Percentiles rank a stretch among this genome's conserved stretches.
These are phyloP conservation scores for Syngnathus floridae DNA, from an alignment of 2,113 vertebrate genomes.

Conservation along the genomic window DNA sequence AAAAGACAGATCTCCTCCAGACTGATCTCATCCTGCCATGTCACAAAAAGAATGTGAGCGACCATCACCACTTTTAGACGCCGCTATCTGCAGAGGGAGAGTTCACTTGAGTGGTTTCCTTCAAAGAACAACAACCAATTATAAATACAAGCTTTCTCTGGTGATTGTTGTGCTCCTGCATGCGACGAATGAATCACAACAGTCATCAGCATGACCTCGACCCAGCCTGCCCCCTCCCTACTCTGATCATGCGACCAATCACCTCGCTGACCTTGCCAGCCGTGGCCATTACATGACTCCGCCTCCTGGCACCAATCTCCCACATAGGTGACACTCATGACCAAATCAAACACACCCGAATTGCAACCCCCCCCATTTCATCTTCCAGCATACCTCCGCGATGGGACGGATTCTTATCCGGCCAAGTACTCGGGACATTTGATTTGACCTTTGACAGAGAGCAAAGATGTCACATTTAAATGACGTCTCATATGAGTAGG, in stretches of 20 bases:
- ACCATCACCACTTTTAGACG: not conserved
- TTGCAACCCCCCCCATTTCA: not conserved
- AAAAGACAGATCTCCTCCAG: not conserved
- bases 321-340: slow-evolving; percentile 23
- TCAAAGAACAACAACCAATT: not conserved
- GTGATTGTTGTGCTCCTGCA: slow-evolving; percentile 2
- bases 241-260: slow-evolving; percentile 40
- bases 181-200: slow-evolving; percentile 5
- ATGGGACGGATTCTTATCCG: not conserved
- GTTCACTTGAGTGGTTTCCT: not conserved
- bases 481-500: not conserved
- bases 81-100: not conserved
- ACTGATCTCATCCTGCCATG: not conserved
- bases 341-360: slow-evolving; percentile 20
- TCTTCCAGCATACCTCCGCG: not conserved
- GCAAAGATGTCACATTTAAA: not conserved
- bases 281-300: slow-evolving; percentile 18
- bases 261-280: slow-evolving; percentile 46
- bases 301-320: slow-evolving; percentile 34
- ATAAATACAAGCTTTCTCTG: not conserved
- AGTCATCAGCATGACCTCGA: slow-evolving; percentile 45
- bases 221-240: slow-evolving; percentile 21
- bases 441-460: slow-evolving; percentile 41
- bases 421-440: not conserved
- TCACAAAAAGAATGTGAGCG: not conserved